Evolutionary conservation across 2,797 vertebrate species (phyloP), one percentile per base, ranked within the genome.

Genomic region (Helostoma temminkii): DNA sequence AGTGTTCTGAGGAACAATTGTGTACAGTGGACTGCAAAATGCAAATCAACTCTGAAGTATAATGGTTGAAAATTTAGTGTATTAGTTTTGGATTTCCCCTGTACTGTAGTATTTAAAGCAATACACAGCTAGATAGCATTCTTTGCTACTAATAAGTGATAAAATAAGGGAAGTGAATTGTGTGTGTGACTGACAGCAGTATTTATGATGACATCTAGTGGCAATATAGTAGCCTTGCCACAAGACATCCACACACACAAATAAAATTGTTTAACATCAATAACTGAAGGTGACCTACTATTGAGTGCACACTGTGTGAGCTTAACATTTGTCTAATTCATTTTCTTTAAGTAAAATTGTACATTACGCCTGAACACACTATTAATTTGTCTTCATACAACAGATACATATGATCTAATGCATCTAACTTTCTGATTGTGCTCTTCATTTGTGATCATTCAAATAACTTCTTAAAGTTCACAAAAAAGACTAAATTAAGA

Each of bases 371-470:
- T 82, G 61, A 82, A 84, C 72, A 81, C 69, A 36, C 65, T 59
- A 21, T 58, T 66, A 60, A 77, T 73, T 83, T 1, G 45, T 74
- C 74, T 70, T 47, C 58, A 61, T 77, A 71, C 68, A 68, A 76
- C 76, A 72, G 74, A 89, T 71, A 74, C 78, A 59, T 65, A 75
- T 68, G 67, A 80, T 82, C 58, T 75, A 82, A 78, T 70, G 62
- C 66, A 73, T 76, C 65, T 53, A 70, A 84, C 74, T 60, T 71
- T 81, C 76, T 77, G 86, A 90, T 94, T 94, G 94, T 95, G 94
- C 93, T 94, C 89, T 92, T 90, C 72, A 72, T 87, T 86, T 78
- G 85, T 85, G 79, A 86, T 83, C 58, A 48, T 85, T 87, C 57
- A 84, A 56, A 82, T 49, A 66, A 87, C 81, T 48, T 77, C 75